These are phyloP conservation scores for Tachystola acroxantha DNA, from an alignment of 2,888 invertebrate genomes.

Conservation along the genomic window DNA sequence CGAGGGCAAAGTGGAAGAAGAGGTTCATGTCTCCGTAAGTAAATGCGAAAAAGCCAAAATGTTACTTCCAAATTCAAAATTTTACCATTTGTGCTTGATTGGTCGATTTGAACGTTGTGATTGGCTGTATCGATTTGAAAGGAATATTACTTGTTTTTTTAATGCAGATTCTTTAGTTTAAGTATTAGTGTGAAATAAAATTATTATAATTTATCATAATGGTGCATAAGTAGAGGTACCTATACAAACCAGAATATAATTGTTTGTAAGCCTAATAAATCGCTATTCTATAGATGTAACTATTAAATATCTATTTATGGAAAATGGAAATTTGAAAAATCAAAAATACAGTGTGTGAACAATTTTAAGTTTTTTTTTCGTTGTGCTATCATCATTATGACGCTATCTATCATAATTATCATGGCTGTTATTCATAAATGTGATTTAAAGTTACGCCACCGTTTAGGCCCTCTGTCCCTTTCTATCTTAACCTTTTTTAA, in stretches of 20 bases:
- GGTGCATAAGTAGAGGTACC: conserved; percentile 24
- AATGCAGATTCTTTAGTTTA: no score
- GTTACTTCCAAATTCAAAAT: conserved; percentile 14
- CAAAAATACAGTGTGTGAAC: conserved; percentile 18
- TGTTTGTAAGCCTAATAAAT: conserved; percentile 26
- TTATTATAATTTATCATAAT: conserved; percentile 16
- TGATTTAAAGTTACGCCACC: no score
- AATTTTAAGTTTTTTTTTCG: conserved; percentile 10
- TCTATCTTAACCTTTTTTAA: no score
- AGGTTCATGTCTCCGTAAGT: neutral
- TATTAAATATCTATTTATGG: neutral
- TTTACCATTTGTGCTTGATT: neutral
- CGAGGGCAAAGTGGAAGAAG: neutral
- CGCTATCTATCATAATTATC: no score
- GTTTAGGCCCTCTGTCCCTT: no score
- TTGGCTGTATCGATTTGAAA: no score
- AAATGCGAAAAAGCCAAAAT: conserved; percentile 15
- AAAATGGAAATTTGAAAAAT: neutral
- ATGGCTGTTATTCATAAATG: no score
- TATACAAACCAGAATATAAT: conserved; percentile 18
- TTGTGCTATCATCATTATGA: no score
- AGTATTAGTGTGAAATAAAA: neutral
- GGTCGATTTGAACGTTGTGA: neutral
- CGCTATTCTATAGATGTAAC: conserved; percentile 6
- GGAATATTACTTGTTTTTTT: no score